These are phyloP conservation scores for Hippolais icterina DNA, from an alignment of 2,113 vertebrate species.

Conservation along the genomic window DNA sequence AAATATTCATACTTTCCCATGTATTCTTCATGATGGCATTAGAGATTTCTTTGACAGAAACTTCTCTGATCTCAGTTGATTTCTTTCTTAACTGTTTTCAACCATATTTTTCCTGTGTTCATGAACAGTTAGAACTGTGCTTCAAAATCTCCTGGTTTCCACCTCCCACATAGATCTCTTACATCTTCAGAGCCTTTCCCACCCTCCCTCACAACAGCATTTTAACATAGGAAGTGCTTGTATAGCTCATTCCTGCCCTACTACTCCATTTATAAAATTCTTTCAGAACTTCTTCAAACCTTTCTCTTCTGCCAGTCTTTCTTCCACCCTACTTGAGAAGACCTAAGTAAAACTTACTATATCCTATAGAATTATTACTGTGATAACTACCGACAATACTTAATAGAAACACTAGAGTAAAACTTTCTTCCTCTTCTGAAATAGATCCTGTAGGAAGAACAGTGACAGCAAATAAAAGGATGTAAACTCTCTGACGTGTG, in stretches of 20 bases:
- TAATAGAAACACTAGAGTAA: neutral
- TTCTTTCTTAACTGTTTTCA: neutral
- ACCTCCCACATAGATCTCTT: neutral
- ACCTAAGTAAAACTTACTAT: neutral
- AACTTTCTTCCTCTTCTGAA: slow-evolving; percentile 1
- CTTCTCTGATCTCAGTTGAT: neutral
- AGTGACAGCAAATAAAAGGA: neutral
- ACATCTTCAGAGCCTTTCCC: neutral
- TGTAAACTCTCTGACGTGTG: neutral
- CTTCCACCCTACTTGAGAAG: slow-evolving; percentile 3
- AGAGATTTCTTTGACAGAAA: neutral
- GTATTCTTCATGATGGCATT: neutral
- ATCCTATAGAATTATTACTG: neutral
- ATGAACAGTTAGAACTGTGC: neutral
- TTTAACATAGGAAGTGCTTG: slow-evolving; percentile 10
- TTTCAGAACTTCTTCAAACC: neutral
- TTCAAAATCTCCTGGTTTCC: neutral
- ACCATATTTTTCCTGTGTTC: neutral
- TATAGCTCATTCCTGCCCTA: slow-evolving; percentile 13
- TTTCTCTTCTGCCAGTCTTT: neutral
- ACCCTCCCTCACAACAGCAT: neutral
- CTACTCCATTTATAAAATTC: slow-evolving; percentile 31
- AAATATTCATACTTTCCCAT: neutral
- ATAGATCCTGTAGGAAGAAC: neutral
- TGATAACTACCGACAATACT: neutral